phyloP scores from a whole-genome alignment of 2,797 vertebrate species.

The Astyanax mexicanus region DNA sequence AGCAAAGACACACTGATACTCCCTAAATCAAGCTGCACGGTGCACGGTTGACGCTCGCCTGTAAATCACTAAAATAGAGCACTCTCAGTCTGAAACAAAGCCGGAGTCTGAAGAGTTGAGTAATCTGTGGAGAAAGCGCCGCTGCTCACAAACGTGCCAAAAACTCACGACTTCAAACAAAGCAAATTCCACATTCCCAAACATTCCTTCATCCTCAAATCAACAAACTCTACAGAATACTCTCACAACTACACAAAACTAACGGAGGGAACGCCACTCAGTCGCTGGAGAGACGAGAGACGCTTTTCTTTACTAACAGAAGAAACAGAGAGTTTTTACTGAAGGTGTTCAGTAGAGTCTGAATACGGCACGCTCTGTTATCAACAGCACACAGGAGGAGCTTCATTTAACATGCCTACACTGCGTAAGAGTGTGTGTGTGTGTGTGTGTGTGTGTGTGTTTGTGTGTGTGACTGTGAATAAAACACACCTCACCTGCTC shows the following conservation, averaged over 20 bases:
- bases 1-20: too few relatives aligned
- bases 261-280: too few relatives aligned
- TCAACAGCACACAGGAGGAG: neutral
- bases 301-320: neutral
- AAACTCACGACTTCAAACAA: neutral
- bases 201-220: too few relatives aligned
- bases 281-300: neutral
- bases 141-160: neutral
- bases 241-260: neutral
- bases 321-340: neutral
- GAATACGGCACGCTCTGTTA: neutral
- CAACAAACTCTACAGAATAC: too few relatives aligned
- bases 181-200: neutral
- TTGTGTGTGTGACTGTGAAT: too few relatives aligned
- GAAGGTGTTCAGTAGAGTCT: neutral
- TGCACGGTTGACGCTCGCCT: too few relatives aligned
- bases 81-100: slow-evolving; percentile 1
- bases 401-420: too few relatives aligned
- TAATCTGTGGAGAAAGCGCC: neutral
- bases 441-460: too few relatives aligned
- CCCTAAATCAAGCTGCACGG: too few relatives aligned
- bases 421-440: too few relatives aligned
- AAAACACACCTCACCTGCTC: too few relatives aligned
- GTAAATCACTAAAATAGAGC: too few relatives aligned
- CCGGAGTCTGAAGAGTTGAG: neutral